Percentiles rank a stretch among this genome's conserved stretches.
These are phyloP conservation scores for Lottia gigantea DNA, from an alignment of 2,888 invertebrate species.

Conservation along the genomic window DNA sequence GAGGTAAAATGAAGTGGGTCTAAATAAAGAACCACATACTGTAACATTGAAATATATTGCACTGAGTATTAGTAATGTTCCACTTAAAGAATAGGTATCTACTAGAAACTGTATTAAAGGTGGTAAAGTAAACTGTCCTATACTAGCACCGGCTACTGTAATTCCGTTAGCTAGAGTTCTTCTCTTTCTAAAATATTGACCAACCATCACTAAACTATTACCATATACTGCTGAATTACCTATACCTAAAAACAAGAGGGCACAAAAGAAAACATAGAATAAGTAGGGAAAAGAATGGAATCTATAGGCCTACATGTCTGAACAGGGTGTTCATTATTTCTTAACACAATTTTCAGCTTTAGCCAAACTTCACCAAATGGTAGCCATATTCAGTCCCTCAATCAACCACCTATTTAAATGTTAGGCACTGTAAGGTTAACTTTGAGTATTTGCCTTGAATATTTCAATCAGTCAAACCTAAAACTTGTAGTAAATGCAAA, in stretches of 20 bases:
- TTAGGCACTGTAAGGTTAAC: too few relatives aligned
- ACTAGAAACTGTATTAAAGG: constrained; percentile 52
- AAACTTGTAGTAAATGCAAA: too few relatives aligned
- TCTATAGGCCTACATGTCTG: not conserved
- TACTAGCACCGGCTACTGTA: constrained; percentile 53
- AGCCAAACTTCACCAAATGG: too few relatives aligned
- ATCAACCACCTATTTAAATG: too few relatives aligned
- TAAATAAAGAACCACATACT: constrained; percentile 45
- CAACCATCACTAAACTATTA: constrained; percentile 54
- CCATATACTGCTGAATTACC: constrained; percentile 57
- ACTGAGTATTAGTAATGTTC: constrained; percentile 37
- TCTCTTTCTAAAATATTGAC: constrained; percentile 51
- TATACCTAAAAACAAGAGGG: constrained; percentile 53
- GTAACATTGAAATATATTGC: constrained; percentile 49
- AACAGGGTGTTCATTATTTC: not conserved
- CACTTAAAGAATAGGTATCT: constrained; percentile 41
- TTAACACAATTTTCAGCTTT: not conserved
- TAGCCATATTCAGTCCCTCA: too few relatives aligned
- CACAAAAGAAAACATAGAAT: constrained; percentile 16
- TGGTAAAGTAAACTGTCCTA: constrained; percentile 58
- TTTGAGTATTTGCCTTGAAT: too few relatives aligned
- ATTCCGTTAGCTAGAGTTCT: constrained; percentile 55
- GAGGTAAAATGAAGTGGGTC: constrained; percentile 44
- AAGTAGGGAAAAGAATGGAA: too few relatives aligned
- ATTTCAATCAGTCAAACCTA: too few relatives aligned